Percentiles rank a stretch among this genome's conserved stretches.
Evolutionary conservation across 2,888 invertebrate species (phyloP).

Genomic region (Drosophila colorata): DNA sequence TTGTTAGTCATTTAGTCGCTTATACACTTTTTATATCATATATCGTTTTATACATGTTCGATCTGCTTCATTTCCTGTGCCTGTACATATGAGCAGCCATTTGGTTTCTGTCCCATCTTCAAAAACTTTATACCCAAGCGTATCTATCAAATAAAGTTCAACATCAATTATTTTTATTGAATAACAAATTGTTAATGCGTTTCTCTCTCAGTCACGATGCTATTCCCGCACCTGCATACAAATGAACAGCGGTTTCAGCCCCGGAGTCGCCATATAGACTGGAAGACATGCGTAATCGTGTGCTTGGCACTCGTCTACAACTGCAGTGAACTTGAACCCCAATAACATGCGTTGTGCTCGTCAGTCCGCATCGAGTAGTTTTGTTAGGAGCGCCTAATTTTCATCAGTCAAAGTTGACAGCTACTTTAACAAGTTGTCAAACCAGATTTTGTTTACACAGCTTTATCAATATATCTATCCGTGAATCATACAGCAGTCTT

Average conservation of each 20-base stretch:
- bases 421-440: background rate
- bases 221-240: constrained; percentile 55
- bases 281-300: constrained; percentile 32
- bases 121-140: constrained; percentile 16
- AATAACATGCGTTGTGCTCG: constrained; percentile 13
- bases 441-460: no score
- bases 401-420: background rate
- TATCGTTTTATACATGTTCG: constrained; percentile 18
- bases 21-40: constrained; percentile 43
- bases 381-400: background rate
- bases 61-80: constrained; percentile 20
- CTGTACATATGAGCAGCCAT: constrained; percentile 53
- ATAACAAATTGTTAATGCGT: constrained; percentile 12
- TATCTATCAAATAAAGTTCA: constrained; percentile 63
- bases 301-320: constrained; percentile 15
- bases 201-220: constrained; percentile 25
- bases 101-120: constrained; percentile 26
- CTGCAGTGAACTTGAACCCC: constrained; percentile 55
- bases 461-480: no score
- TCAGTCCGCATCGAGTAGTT: constrained; percentile 9
- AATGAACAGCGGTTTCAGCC: constrained; percentile 32
- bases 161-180: constrained; percentile 45
- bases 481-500: no score
- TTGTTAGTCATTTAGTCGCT: constrained; percentile 51
- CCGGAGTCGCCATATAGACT: constrained; percentile 3